Conservation (phyloP, 2,888 invertebrate species). For the Eumerus sabulonum region DNA sequence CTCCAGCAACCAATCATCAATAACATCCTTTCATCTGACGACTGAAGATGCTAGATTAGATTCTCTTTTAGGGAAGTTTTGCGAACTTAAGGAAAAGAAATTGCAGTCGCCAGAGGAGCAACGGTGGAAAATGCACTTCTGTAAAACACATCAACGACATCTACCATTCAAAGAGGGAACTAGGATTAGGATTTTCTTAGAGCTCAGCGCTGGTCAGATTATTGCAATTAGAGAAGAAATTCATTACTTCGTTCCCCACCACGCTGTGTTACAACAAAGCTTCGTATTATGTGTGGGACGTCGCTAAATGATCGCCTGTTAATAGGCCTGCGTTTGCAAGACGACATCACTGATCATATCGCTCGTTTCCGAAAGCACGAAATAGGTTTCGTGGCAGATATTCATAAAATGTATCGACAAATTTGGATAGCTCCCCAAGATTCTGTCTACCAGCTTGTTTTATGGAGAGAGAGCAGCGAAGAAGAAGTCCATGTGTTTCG, state of each 20-base stretch:
- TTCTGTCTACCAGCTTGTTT: too few species aligned
- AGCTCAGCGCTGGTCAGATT: too few species aligned
- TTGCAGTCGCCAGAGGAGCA: constrained; percentile 7
- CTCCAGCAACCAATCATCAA: too few species aligned
- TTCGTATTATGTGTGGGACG: not conserved
- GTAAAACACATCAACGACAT: constrained; percentile 10
- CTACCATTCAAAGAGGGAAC: not conserved
- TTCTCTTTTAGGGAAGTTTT: not conserved
- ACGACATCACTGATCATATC: too few species aligned
- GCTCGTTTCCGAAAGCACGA: too few species aligned
- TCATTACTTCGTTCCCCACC: not conserved
- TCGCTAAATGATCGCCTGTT: too few species aligned
- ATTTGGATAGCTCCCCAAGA: too few species aligned
- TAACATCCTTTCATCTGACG: constrained; percentile 6
- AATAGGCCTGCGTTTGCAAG: too few species aligned
- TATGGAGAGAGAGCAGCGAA: too few species aligned
- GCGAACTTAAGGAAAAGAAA: constrained; percentile 14
- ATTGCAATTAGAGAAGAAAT: too few species aligned
- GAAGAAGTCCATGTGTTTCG: not conserved
- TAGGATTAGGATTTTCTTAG: constrained; percentile 3
- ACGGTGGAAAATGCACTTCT: constrained; percentile 1
- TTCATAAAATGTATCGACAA: too few species aligned
- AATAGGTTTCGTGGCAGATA: too few species aligned
- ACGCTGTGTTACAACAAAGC: constrained; percentile 1
- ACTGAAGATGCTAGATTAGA: not conserved